A percentile compares a stretch with the other conserved stretches of the same genome.
Conservation (phyloP, 2,113 vertebrate genomes). For the Syrrhaptes paradoxus region DNA sequence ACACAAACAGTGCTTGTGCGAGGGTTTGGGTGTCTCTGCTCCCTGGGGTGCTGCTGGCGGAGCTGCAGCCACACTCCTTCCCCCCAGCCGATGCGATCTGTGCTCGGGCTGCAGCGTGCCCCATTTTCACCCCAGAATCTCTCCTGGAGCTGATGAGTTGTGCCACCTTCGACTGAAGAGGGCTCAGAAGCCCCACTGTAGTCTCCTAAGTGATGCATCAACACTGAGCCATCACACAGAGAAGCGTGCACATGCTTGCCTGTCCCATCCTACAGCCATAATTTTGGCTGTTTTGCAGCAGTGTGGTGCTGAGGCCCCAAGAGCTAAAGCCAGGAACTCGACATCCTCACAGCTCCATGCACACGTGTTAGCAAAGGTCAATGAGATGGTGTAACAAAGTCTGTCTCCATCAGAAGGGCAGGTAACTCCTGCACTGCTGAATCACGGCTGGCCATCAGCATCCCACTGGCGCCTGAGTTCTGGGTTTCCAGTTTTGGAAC, state of each 20-base stretch:
- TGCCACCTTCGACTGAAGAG: background rate
- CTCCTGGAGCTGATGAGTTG: background rate
- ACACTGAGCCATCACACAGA: background rate
- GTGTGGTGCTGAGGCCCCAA: background rate
- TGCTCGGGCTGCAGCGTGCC: too few relatives aligned
- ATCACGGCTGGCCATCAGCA: background rate
- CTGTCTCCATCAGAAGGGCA: background rate
- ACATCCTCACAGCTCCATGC: background rate
- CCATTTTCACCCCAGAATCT: background rate
- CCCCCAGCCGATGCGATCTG: rapidly evolving
- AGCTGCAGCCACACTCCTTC: background rate
- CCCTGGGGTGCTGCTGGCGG: background rate
- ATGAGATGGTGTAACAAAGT: rapidly evolving
- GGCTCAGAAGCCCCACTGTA: rapidly evolving
- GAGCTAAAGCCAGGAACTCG: background rate
- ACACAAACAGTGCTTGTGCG: too few relatives aligned
- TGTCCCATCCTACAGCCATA: rapidly evolving
- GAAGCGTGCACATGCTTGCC: rapidly evolving
- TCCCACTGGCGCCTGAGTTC: background rate
- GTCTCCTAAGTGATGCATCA: background rate
- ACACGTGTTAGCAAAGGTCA: background rate
- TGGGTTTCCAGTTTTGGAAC: background rate
- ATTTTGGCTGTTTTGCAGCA: background rate
- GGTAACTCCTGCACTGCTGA: rapidly evolving
- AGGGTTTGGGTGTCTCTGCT: background rate